These are phyloP conservation scores for Ormyrus pomaceus DNA, from an alignment of 2,888 invertebrate species.

Conservation along the genomic window DNA sequence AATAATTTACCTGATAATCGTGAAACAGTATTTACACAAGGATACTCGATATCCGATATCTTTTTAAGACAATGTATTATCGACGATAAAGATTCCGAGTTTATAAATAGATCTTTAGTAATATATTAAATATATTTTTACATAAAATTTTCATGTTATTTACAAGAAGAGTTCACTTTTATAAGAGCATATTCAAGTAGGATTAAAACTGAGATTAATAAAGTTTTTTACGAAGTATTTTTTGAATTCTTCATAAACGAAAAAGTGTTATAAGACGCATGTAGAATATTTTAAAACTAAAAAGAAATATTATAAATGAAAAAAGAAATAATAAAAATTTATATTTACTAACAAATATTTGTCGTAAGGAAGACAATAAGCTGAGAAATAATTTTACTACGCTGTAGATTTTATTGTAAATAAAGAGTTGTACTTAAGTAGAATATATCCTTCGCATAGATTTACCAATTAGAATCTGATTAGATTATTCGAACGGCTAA, in stretches of 20 bases:
- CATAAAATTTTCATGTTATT: slow-evolving; percentile 9
- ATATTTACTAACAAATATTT: neutral
- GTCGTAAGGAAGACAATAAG: neutral
- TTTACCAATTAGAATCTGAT: slow-evolving; percentile 15
- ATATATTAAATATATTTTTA: slow-evolving; percentile 25
- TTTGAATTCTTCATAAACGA: neutral
- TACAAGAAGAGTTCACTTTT: slow-evolving; percentile 27
- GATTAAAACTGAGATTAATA: slow-evolving; percentile 29
- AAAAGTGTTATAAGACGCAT: no score
- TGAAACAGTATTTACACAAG: slow-evolving; percentile 49
- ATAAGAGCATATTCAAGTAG: slow-evolving; percentile 1
- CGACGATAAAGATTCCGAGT: slow-evolving; percentile 20
- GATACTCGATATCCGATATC: slow-evolving; percentile 9
- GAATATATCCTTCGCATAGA: slow-evolving; percentile 18
- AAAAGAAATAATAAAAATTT: slow-evolving; percentile 12
- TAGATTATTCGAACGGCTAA: slow-evolving; percentile 18
- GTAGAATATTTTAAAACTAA: neutral
- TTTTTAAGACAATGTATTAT: slow-evolving; percentile 34
- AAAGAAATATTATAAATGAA: neutral
- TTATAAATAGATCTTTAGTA: slow-evolving; percentile 4
- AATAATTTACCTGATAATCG: slow-evolving; percentile 44
- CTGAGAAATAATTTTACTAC: neutral
- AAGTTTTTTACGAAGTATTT: slow-evolving; percentile 14
- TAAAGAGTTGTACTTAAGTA: slow-evolving; percentile 54
- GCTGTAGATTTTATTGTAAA: slow-evolving; percentile 55